Percentiles rank a stretch among this genome's conserved stretches.
phyloP scores from a whole-genome alignment of 2,797 vertebrate species.

The Mormyrops boulengeri region DNA sequence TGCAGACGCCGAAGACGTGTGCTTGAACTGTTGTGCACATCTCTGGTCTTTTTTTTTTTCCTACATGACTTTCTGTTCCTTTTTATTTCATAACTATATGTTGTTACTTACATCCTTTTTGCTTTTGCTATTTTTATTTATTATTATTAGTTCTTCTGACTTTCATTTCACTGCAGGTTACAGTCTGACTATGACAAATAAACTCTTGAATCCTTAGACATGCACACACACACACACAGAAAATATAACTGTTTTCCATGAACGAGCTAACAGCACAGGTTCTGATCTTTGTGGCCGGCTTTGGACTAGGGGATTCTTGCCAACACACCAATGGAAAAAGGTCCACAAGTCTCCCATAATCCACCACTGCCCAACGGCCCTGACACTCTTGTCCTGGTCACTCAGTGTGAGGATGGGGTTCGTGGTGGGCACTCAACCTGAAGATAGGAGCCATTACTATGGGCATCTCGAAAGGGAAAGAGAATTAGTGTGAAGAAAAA shows the following conservation, averaged over 20 bases:
- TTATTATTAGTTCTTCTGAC: neutral
- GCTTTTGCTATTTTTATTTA: neutral
- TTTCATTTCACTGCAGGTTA: neutral
- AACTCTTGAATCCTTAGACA: neutral
- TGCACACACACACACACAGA: neutral
- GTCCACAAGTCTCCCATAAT: neutral
- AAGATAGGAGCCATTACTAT: neutral
- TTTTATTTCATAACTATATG: neutral
- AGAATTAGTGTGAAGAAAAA: slow-evolving; percentile 53
- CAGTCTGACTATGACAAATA: neutral
- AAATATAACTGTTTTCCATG: neutral
- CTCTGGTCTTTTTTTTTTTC: too few relatives aligned
- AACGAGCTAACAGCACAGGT: neutral
- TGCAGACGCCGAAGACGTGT: neutral
- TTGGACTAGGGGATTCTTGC: neutral
- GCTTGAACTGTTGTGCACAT: too few relatives aligned
- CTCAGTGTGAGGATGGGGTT: neutral
- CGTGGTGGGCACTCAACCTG: neutral
- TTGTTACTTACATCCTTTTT: neutral
- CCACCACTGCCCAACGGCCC: neutral
- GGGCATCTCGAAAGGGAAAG: slow-evolving; percentile 31
- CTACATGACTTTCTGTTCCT: neutral
- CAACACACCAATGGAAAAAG: neutral
- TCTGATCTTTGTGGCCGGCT: neutral
- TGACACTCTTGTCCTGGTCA: neutral